A percentile compares a stretch with the other conserved stretches of the same genome.
Conservation (phyloP, 2,888 invertebrate species). For the Steromphala cineraria region DNA sequence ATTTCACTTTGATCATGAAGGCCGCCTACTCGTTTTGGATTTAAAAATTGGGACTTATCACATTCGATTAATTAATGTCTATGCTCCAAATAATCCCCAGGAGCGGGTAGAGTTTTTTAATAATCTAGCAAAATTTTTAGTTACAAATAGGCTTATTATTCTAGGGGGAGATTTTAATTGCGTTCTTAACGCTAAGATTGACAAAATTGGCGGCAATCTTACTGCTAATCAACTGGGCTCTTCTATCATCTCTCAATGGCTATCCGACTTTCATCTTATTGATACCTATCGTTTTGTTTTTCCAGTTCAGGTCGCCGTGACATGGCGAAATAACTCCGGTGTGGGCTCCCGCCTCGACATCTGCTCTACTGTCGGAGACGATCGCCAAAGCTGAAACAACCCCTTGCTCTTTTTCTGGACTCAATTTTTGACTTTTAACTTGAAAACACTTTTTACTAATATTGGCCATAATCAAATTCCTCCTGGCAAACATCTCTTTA, state of each 20-base stretch:
- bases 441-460: background rate
- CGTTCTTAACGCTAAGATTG: background rate
- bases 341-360: background rate
- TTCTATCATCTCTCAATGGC: background rate
- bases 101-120: background rate
- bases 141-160: too few species aligned
- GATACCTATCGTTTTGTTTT: background rate
- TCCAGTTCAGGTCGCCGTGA: background rate
- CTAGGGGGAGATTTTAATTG: background rate
- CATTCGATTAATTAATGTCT: background rate
- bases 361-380: background rate
- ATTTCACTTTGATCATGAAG: background rate
- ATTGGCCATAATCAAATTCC: background rate
- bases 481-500: background rate
- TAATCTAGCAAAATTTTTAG: background rate
- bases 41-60: background rate
- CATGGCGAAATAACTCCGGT: background rate
- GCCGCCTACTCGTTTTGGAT: background rate
- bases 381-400: background rate
- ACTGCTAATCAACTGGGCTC: background rate
- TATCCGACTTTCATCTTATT: background rate
- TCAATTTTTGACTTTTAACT: background rate
- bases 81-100: background rate
- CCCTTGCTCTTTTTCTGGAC: background rate
- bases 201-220: background rate